Evolutionary conservation across 2,888 invertebrate genomes (phyloP).

Genomic region (Euplexia lucipara): DNA sequence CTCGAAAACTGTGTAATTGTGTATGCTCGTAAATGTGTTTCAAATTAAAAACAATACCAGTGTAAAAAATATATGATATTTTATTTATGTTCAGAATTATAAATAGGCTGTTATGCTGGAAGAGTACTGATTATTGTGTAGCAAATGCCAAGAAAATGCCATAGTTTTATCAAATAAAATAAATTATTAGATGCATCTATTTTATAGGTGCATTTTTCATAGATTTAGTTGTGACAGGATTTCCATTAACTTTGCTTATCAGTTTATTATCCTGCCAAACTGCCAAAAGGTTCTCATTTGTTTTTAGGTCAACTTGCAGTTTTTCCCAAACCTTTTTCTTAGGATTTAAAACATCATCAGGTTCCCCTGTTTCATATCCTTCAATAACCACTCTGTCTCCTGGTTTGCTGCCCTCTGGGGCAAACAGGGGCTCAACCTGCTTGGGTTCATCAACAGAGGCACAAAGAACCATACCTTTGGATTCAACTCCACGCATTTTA

Average conservation of each 20-base stretch:
- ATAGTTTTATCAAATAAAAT: constrained; percentile 3
- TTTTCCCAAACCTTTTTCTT: constrained; percentile 99
- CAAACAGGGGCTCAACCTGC: constrained; percentile 96
- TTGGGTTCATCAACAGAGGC: constrained; percentile 95
- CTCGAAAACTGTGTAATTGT: not conserved
- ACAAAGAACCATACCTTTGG: constrained; percentile 98
- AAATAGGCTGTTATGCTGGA: constrained; percentile 34
- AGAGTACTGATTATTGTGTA: constrained; percentile 15
- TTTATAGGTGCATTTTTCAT: constrained; percentile 96
- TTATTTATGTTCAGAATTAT: constrained; percentile 46
- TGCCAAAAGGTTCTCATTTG: constrained; percentile 93
- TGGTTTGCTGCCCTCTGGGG: constrained; percentile 94
- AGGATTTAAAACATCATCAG: constrained; percentile 97
- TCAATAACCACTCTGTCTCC: constrained; percentile 97
- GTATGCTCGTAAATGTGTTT: constrained; percentile 19
- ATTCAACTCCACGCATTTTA: constrained; percentile 98
- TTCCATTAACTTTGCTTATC: constrained; percentile 93
- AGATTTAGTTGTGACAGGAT: constrained; percentile 93
- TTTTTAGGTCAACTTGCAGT: constrained; percentile 95
- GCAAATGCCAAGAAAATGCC: constrained; percentile 47
- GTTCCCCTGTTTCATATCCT: constrained; percentile 94
- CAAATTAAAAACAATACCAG: constrained; percentile 32
- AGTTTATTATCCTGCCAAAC: constrained; percentile 97
- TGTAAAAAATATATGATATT: constrained; percentile 27
- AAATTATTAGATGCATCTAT: constrained; percentile 79